These are phyloP conservation scores for Falco biarmicus DNA, from an alignment of 2,797 vertebrate species.

Conservation along the genomic window DNA sequence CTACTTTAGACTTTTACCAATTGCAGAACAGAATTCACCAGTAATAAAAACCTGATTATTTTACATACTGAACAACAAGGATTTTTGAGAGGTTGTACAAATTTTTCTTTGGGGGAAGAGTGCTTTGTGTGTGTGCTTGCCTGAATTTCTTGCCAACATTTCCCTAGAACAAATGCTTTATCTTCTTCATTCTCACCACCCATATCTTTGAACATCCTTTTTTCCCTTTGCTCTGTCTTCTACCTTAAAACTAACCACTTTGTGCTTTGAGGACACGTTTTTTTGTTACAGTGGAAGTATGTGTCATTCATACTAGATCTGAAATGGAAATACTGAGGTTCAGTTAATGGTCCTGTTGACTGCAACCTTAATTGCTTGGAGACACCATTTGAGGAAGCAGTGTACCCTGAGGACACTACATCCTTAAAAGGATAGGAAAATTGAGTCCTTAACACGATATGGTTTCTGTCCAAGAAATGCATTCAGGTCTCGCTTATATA, in stretches of 20 bases:
- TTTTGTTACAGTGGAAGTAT: background rate
- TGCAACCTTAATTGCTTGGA: conserved; percentile 26
- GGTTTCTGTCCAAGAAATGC: conserved; percentile 56
- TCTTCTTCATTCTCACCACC: background rate
- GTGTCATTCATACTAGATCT: background rate
- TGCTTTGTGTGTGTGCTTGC: background rate
- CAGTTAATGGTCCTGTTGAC: background rate
- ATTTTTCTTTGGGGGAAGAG: background rate
- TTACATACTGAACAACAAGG: background rate
- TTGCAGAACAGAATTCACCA: background rate
- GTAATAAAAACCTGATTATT: background rate
- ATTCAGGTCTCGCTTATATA: conserved; percentile 51
- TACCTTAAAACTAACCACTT: background rate
- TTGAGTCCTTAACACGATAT: background rate
- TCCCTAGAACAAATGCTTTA: background rate
- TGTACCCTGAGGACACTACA: conserved; percentile 24
- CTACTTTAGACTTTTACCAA: background rate
- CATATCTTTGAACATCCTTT: background rate
- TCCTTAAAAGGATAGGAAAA: conserved; percentile 70
- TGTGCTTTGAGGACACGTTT: background rate
- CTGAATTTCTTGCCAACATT: background rate
- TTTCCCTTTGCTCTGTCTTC: background rate
- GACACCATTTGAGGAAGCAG: conserved; percentile 13
- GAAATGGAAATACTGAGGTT: background rate
- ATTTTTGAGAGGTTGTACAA: background rate